Evolutionary conservation across 2,888 invertebrate genomes (phyloP), one percentile per base, ranked within the genome.

Genomic region (Xylota segnis): DNA sequence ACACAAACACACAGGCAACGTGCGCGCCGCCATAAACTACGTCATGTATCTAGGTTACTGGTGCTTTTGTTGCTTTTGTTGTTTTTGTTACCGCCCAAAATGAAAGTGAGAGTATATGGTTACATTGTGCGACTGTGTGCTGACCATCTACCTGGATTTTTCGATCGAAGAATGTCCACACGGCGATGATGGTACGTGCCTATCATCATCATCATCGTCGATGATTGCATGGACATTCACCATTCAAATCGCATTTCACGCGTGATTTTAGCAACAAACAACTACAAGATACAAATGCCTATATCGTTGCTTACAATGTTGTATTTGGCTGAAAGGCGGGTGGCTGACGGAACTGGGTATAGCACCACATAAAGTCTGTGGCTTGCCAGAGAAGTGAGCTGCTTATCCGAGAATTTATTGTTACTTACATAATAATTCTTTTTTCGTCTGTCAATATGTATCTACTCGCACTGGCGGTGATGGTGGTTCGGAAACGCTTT

Each of bases 11-110:
- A 66, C 18, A 56, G 47, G 10, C 18, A 58, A 59, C 34, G n/a
- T 75, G 16, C 12, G 50, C 34, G 27, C 40, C 29, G 14, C 43
- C 37, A 58, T 58, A 66, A 76, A 65, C 45, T 65, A 58, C 54
- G 45, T 29, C 40, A 45, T 58, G 40, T 47, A 71, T 76, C 58
- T 76, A 66, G 76, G 76, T 76, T 76, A 66, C 47, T 58, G 66
- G 58, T 50, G 56, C 56, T 66, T 59, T 66, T 66, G n/a, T n/a
- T n/a, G n/a, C n/a, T n/a, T n/a, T n/a, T 58, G 66, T 47, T 50
- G 56, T 45, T 66, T 59, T 66, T 66, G 45, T 75, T 75, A 65
- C 74, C 43, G 43, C 52, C 45, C 34, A 27, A 47, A 34, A 47
- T 29, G 58, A 76, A 76, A 76, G 76, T 50, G 40, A 76, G 66